Conservation (phyloP, 2,888 invertebrate genomes). For the Chorisops tibialis region DNA sequence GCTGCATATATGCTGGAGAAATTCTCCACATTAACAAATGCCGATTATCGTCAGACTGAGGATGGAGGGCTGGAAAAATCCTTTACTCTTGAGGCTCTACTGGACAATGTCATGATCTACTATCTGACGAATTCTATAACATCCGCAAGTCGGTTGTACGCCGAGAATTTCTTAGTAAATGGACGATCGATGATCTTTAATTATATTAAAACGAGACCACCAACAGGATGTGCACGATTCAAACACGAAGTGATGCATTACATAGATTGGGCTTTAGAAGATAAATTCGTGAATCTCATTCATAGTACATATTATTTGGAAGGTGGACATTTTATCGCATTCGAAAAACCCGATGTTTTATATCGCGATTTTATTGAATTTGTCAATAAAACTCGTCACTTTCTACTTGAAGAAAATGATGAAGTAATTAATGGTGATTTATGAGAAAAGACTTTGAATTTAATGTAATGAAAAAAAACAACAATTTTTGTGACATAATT, state of each 20-base stretch:
- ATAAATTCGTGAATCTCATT: slow-evolving; percentile 64
- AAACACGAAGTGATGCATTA: slow-evolving; percentile 63
- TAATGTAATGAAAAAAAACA: too few relatives aligned
- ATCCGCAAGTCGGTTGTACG: slow-evolving; percentile 67
- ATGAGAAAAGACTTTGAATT: too few relatives aligned
- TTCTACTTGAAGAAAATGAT: too few relatives aligned
- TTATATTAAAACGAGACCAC: slow-evolving; percentile 63
- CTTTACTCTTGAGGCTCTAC: slow-evolving; percentile 55
- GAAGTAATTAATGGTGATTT: too few relatives aligned
- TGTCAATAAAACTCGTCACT: too few relatives aligned
- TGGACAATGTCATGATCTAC: slow-evolving; percentile 79
- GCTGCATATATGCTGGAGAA: slow-evolving; percentile 90
- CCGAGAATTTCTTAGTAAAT: slow-evolving; percentile 54
- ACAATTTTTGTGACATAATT: too few relatives aligned
- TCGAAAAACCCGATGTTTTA: slow-evolving; percentile 71
- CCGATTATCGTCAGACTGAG: slow-evolving; percentile 50
- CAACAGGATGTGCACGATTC: slow-evolving; percentile 71
- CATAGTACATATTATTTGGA: slow-evolving; percentile 62
- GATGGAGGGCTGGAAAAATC: slow-evolving; percentile 64
- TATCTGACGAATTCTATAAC: slow-evolving; percentile 70
- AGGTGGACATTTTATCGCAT: slow-evolving; percentile 85
- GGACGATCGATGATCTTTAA: slow-evolving; percentile 39
- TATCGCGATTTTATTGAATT: slow-evolving; percentile 68
- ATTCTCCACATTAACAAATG: slow-evolving; percentile 70
- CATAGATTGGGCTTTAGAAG: slow-evolving; percentile 59